Base-by-base conservation (phyloP, 2,113 vertebrate genomes). In the Sinocyclocheilus anshuiensis region DNA sequence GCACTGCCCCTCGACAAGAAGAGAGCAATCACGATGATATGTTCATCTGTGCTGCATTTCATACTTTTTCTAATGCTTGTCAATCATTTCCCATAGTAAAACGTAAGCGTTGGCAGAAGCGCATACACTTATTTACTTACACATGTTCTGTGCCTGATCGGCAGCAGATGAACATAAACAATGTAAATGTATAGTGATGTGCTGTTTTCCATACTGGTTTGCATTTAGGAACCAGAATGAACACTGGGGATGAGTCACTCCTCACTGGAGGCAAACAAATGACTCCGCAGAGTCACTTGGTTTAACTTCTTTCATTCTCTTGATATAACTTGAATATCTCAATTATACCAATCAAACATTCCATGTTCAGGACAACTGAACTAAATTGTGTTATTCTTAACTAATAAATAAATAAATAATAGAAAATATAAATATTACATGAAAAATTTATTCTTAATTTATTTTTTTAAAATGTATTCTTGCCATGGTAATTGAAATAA, bases 191-290 rank as follows among this genome's bases (percentile, higher is more conserved):
- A 53, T 63, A 33, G 24, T 85, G 63, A 69, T 50, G 15, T n/a
- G 22, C 53, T 72, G 83, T 57, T 87, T 78, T 87, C 79, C 86
- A 83, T 87, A 71, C n/a, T 79, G 20, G 42, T 87, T 86, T 87
- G 84, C 76, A 75, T 86, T 83, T 26, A 33, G 39, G 6, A 69
- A 24, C 18, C 50, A 36, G 8, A 48, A 63, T 12, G 9, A 67
- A 9, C 6, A 24, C 39, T 59, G 15, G 42, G 18, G 33, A 77
- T 71, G n/a, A 42, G 10, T 57, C 83, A 81, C 45, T 55, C 20
- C 11, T 63, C 7, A 26, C 24, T 29, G 33, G 3, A 45, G 78
- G 36, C 24, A 86, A 87, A 42, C 74, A 63, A 78, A 77, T 71
- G 18, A 78, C 74, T 82, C 7, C 16, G 65, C 77, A 45, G 69